Evolutionary conservation across 2,113 vertebrate species (phyloP).

Genomic region (Chascanopsetta lugubris): DNA sequence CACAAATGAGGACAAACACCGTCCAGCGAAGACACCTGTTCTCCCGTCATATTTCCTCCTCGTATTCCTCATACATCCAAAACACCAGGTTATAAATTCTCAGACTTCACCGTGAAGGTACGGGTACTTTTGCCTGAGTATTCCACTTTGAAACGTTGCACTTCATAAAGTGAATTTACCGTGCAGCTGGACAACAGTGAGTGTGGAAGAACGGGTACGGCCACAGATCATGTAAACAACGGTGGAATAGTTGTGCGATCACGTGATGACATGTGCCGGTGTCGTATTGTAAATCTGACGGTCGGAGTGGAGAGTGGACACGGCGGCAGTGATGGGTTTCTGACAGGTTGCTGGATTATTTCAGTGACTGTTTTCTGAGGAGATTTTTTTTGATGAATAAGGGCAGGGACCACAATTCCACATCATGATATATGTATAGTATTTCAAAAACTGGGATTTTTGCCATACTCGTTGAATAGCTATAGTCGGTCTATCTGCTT

Average conservation of each 20-base stretch:
- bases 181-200: slow-evolving; percentile 2
- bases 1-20: not conserved
- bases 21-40: not conserved
- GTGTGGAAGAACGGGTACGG: not conserved
- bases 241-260: not conserved
- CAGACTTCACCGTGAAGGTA: not conserved
- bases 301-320: slow-evolving; percentile 1
- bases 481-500: too few relatives aligned
- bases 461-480: too few relatives aligned
- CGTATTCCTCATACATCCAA: not conserved
- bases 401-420: too few relatives aligned
- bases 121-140: not conserved
- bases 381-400: too few relatives aligned
- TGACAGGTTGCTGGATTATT: not conserved
- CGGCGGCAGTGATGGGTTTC: not conserved
- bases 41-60: not conserved
- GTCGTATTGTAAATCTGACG: slow-evolving; percentile 12
- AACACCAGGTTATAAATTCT: not conserved
- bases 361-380: not conserved
- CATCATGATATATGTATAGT: too few relatives aligned
- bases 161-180: slow-evolving; percentile 10
- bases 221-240: not conserved
- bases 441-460: too few relatives aligned
- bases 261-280: not conserved
- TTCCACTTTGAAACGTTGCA: slow-evolving; percentile 1